These are phyloP conservation scores for Chaetophractus vellerosus DNA, from an alignment of 2,797 vertebrate genomes.

Conservation along the genomic window DNA sequence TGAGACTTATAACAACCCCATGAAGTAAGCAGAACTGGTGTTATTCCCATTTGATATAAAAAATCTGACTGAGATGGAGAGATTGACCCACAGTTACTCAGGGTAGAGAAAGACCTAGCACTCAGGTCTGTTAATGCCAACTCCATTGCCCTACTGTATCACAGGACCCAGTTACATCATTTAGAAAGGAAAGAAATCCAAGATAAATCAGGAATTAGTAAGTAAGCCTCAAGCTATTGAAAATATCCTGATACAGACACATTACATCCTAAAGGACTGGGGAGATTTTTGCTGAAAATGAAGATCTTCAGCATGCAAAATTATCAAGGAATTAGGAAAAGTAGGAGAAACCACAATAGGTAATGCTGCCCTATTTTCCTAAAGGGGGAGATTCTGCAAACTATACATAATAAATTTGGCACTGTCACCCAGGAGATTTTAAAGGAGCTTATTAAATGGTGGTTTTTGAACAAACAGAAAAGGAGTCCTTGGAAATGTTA, in stretches of 20 bases:
- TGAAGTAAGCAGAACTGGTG: background rate
- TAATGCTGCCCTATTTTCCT: background rate
- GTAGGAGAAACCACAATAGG: background rate
- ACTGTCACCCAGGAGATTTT: background rate
- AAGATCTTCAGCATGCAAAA: background rate
- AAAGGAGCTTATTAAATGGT: background rate
- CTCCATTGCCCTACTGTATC: background rate
- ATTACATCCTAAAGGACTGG: background rate
- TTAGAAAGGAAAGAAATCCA: background rate
- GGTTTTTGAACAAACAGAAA: background rate
- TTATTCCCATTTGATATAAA: background rate
- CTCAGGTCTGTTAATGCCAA: background rate
- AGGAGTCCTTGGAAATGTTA: background rate
- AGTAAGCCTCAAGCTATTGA: background rate
- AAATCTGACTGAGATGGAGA: background rate
- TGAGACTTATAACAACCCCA: background rate
- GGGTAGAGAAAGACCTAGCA: background rate
- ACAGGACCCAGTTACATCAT: background rate
- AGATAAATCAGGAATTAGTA: background rate
- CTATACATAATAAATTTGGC: background rate
- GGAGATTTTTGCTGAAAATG: background rate
- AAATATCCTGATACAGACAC: background rate
- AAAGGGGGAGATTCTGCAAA: background rate
- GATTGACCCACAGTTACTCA: background rate
- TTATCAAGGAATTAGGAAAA: background rate